A percentile compares a stretch with the other conserved stretches of the same genome.
phyloP scores from a whole-genome alignment of 30 jellyfish, hydroid and myxozoan genomes.

The Sanderia malayensis region DNA sequence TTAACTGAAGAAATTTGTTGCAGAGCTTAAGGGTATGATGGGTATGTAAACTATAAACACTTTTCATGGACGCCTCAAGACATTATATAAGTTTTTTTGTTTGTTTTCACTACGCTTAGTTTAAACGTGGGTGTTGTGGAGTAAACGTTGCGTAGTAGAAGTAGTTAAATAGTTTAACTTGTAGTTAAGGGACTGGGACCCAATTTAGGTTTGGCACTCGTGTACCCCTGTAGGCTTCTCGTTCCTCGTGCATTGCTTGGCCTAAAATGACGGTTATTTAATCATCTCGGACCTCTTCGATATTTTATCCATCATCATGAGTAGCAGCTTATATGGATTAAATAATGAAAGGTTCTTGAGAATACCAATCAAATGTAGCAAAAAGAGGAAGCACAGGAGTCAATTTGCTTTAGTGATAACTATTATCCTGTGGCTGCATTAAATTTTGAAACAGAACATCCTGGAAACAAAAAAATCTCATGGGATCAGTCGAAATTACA shows the following conservation, averaged over 20 bases:
- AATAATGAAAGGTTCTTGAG: too few relatives aligned
- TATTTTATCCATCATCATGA: not conserved
- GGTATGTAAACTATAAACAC: not conserved
- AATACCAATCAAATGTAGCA: too few relatives aligned
- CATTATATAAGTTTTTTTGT: not conserved
- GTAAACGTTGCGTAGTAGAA: not conserved
- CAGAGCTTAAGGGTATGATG: not conserved
- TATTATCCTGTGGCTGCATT: too few relatives aligned
- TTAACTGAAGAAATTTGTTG: constrained; percentile 6
- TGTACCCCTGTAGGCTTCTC: not conserved
- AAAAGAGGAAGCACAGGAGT: too few relatives aligned
- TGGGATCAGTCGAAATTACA: too few relatives aligned
- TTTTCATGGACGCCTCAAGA: not conserved
- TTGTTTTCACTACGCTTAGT: not conserved
- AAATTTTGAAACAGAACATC: too few relatives aligned
- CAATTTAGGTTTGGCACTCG: not conserved
- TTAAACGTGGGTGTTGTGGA: not conserved
- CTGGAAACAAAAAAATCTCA: too few relatives aligned
- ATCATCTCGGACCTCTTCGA: constrained; percentile 1
- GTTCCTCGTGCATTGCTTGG: too few relatives aligned
- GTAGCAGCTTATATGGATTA: too few relatives aligned
- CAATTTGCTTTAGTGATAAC: too few relatives aligned
- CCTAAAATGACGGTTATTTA: not conserved
- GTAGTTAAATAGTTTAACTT: not conserved
- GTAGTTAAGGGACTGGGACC: not conserved